Conservation (phyloP, 2,797 vertebrate species). For the Channa striata region DNA sequence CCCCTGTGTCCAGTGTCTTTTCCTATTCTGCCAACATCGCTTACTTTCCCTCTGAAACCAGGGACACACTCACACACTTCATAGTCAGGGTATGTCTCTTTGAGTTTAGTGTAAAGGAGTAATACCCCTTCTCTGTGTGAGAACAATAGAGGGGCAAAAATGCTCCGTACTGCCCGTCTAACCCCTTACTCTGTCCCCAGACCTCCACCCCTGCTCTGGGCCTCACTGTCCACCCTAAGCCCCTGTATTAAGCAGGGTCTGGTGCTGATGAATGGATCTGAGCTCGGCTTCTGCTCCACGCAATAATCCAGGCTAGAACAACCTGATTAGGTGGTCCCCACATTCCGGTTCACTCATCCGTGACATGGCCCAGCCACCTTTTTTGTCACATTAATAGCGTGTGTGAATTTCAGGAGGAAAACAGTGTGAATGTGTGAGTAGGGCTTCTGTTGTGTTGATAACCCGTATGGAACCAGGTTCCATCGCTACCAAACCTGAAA, state of each 20-base stretch:
- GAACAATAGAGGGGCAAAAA: constrained; percentile 62
- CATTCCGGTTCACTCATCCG: constrained; percentile 83
- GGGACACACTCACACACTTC: constrained; percentile 12
- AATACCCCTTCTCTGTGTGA: constrained; percentile 60
- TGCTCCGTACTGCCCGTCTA: constrained; percentile 58
- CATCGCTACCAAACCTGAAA: neutral
- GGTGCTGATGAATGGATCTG: constrained; percentile 81
- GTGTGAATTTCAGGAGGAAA: constrained; percentile 36
- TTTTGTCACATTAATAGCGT: constrained; percentile 47
- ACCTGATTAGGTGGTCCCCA: constrained; percentile 78
- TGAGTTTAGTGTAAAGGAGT: constrained; percentile 56
- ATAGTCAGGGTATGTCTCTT: constrained; percentile 43
- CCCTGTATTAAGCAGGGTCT: constrained; percentile 82
- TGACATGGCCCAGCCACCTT: constrained; percentile 61
- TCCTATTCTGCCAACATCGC: constrained; percentile 36
- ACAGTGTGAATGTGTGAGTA: constrained; percentile 35
- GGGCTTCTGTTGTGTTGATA: constrained; percentile 1
- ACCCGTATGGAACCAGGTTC: constrained; percentile 15
- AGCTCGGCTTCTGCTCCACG: constrained; percentile 73
- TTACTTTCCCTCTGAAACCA: constrained; percentile 33
- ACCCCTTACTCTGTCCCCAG: constrained; percentile 56
- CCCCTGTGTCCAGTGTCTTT: constrained; percentile 42
- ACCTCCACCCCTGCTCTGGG: constrained; percentile 62
- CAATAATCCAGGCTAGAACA: constrained; percentile 81
- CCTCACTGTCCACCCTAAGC: constrained; percentile 74